Evolutionary conservation across 1,140 invertebrate species (phyloP), one percentile per base, ranked within the genome.

Genomic region (Drosophila asahinai): DNA sequence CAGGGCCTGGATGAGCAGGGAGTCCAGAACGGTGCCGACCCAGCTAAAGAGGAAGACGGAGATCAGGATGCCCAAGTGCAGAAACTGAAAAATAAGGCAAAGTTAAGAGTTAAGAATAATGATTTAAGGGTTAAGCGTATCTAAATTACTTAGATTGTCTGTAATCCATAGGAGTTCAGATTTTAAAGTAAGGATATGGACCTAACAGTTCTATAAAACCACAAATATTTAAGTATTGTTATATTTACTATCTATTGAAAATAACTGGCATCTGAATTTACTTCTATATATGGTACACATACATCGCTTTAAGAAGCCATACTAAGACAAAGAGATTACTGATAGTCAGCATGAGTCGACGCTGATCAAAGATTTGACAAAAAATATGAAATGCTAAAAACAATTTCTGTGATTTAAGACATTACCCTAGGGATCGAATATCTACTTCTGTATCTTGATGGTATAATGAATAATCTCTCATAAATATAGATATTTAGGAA

Each of bases 1-100:
- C 2, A 95, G 3, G 2, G 93, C 17, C 3, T 91, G 93, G 3
- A 94, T 33, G 0, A 92, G n/a, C 48, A 86, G 83, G n/a, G 92
- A 94, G 68, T 93, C 84, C 12, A 86, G 74, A 80, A 86, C 86
- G 3, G 94, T 95, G 30, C 94, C 93, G 1, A 94, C 36, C n/a
- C 95, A 91, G 54, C 94, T 93, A 0, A 94, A 71, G 2, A 94
- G 1, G 2, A 96, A 63, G 3, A 95, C 93, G 2, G 87, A 66
- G 0, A 93, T 11, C 2, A 95, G 59, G 3, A 96, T 72, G 12
- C 49, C 64, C 25, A 71, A 73, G n/a, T 92, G 89, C 0, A 92
- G 78, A 0, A 86, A 27, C 91, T 92, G 12, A 40, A 48, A 73
- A 27, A 12, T 3, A 11, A 0, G 43, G 36, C 0, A 14, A 9